Evolutionary conservation across 2,113 vertebrate species (phyloP).

Genomic region (Panthera tigris): DNA sequence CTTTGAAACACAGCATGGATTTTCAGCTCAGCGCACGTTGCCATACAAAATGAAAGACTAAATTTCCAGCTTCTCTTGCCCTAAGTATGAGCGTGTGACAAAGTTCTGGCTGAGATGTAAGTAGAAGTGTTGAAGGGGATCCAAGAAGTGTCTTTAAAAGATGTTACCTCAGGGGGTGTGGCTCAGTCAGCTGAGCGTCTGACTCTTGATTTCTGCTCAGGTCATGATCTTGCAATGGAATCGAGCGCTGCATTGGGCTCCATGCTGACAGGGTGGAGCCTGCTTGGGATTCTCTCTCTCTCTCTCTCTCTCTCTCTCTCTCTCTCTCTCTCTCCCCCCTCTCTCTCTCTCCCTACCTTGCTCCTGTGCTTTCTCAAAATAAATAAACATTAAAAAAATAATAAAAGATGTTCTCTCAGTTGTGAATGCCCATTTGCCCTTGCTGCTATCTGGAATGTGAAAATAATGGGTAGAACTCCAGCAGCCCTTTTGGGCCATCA

Average conservation of each 20-base stretch:
- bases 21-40: background rate
- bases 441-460: background rate
- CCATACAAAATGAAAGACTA: background rate
- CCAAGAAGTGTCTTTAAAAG: background rate
- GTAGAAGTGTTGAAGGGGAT: background rate
- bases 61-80: background rate
- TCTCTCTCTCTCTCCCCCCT: too few relatives aligned
- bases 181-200: too few relatives aligned
- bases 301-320: too few relatives aligned
- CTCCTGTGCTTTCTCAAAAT: too few relatives aligned
- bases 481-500: background rate
- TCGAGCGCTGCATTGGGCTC: too few relatives aligned
- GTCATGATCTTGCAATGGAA: too few relatives aligned
- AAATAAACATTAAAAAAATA: too few relatives aligned
- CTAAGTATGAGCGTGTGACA: background rate
- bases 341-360: too few relatives aligned
- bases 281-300: too few relatives aligned
- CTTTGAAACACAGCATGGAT: background rate
- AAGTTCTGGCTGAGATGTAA: background rate
- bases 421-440: background rate
- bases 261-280: too few relatives aligned
- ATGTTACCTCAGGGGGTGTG: background rate
- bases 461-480: background rate
- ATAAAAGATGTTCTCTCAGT: background rate
- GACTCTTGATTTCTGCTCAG: too few relatives aligned